Percentiles rank a stretch among this genome's conserved stretches.
phyloP scores from a whole-genome alignment of 2,797 vertebrate species.

The Microchirus variegatus region DNA sequence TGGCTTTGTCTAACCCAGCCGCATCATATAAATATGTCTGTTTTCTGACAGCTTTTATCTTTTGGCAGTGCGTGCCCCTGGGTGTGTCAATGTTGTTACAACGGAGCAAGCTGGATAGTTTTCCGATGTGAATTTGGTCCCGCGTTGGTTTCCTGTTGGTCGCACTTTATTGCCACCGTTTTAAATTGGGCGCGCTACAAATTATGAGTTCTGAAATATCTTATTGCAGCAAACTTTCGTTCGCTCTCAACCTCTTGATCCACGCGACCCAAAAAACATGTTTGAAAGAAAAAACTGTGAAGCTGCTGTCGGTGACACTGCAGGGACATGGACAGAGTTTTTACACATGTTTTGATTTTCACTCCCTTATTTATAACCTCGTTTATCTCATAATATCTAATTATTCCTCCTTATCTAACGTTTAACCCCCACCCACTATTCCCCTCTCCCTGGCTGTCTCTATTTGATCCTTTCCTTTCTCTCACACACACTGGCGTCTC shows the following conservation, averaged over 20 bases:
- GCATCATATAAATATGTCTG: not conserved
- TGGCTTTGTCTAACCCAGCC: no score
- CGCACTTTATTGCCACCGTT: slow-evolving; percentile 31
- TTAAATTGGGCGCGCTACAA: slow-evolving; percentile 24
- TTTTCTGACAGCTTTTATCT: slow-evolving; percentile 18
- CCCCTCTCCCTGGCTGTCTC: slow-evolving; percentile 12
- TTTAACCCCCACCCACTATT: slow-evolving; percentile 2
- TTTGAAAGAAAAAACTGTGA: slow-evolving; percentile 11
- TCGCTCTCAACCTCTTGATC: slow-evolving; percentile 13
- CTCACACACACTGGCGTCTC: slow-evolving; percentile 46
- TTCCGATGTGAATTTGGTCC: slow-evolving; percentile 33
- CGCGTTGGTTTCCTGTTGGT: slow-evolving; percentile 29
- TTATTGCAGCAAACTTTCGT: slow-evolving; percentile 15
- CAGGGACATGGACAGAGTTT: not conserved
- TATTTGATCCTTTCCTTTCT: slow-evolving; percentile 26
- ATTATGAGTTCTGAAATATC: slow-evolving; percentile 22
- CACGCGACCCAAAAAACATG: slow-evolving; percentile 5
- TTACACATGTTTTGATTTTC: slow-evolving; percentile 2
- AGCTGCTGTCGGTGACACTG: not conserved
- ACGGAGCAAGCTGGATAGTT: slow-evolving; percentile 32
- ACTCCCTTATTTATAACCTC: not conserved
- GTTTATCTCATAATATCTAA: slow-evolving; percentile 11
- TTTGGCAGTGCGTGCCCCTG: slow-evolving; percentile 29
- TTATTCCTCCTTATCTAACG: slow-evolving; percentile 4
- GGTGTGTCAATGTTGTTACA: slow-evolving; percentile 45